phyloP scores from a whole-genome alignment of 2,888 invertebrate species.

The Amiota minor region DNA sequence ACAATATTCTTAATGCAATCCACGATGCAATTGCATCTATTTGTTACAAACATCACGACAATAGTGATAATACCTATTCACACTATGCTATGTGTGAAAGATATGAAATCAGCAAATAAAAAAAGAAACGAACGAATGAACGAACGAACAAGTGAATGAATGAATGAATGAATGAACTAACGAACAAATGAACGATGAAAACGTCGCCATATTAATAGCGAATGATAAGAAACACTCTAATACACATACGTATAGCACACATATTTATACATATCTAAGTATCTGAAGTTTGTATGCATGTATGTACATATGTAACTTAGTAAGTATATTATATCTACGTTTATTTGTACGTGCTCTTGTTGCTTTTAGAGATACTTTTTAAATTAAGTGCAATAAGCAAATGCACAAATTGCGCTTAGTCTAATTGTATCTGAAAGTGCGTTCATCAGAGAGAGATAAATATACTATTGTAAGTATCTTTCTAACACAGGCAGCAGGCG shows the following conservation, averaged over 20 bases:
- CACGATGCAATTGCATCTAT: too few relatives aligned
- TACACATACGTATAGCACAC: constrained; percentile 15
- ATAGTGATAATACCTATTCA: too few relatives aligned
- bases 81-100: too few relatives aligned
- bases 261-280: background rate
- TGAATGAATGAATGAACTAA: background rate
- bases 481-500: constrained; percentile 2
- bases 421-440: constrained; percentile 38
- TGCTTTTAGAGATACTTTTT: constrained; percentile 56
- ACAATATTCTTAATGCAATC: too few relatives aligned
- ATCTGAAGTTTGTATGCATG: too few relatives aligned
- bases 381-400: constrained; percentile 67
- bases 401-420: constrained; percentile 62
- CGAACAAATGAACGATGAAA: background rate
- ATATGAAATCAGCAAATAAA: too few relatives aligned
- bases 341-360: too few relatives aligned
- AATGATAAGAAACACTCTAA: constrained; percentile 22
- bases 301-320: too few relatives aligned
- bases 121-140: constrained; percentile 32
- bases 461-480: background rate
- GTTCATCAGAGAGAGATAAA: constrained; percentile 40
- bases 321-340: too few relatives aligned
- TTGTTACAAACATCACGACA: too few relatives aligned
- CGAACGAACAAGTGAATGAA: constrained; percentile 42
- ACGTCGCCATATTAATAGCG: constrained; percentile 8